These are phyloP conservation scores for Coregonus sp. DNA, from an alignment of 2,797 vertebrate genomes.

Conservation along the genomic window DNA sequence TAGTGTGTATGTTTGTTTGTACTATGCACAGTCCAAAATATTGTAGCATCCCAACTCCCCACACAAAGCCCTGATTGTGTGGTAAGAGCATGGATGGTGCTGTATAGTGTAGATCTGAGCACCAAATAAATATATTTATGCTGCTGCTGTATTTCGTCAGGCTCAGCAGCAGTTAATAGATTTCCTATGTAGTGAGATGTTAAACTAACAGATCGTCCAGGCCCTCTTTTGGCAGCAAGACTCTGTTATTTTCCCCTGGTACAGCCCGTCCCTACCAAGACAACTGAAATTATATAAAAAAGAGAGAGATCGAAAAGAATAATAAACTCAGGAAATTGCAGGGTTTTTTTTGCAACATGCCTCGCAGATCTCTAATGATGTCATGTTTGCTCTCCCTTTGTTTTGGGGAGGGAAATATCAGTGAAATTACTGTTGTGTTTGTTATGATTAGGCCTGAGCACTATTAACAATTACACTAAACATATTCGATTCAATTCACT, in stretches of 20 bases:
- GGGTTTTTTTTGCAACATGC: conserved; percentile 65
- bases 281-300: conserved; percentile 41
- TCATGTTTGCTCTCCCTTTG: conserved; percentile 55
- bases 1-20: not conserved
- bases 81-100: not conserved
- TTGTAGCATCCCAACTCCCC: not conserved
- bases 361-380: conserved; percentile 59
- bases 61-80: not conserved
- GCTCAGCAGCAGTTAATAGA: conserved; percentile 9
- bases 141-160: conserved; percentile 20
- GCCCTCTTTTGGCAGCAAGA: conserved; percentile 28
- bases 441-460: conserved; percentile 60
- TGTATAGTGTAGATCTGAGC: conserved; percentile 19
- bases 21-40: not conserved
- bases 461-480: conserved; percentile 57
- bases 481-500: conserved; percentile 7
- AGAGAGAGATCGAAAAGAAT: conserved; percentile 60
- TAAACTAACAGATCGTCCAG: conserved; percentile 25
- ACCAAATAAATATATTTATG: not conserved
- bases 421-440: conserved; percentile 58
- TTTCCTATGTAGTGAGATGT: conserved; percentile 24
- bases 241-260: conserved; percentile 35
- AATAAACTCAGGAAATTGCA: conserved; percentile 75
- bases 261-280: conserved; percentile 39
- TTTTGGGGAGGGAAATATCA: conserved; percentile 33